phyloP scores from a whole-genome alignment of 2,797 vertebrate genomes.

The Sebastes minor region DNA sequence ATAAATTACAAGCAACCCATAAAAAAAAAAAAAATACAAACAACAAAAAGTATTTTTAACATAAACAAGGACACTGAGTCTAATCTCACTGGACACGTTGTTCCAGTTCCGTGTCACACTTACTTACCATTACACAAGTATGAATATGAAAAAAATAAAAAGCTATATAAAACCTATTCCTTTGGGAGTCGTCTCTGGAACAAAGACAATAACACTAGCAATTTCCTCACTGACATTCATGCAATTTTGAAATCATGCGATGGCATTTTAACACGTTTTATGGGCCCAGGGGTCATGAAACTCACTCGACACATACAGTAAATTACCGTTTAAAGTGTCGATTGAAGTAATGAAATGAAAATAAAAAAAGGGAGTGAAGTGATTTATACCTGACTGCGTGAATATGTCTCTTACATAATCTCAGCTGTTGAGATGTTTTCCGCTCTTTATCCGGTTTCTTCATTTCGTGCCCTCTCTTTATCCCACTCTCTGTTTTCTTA shows the following conservation, averaged over 20 bases:
- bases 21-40: not conserved
- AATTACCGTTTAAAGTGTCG: constrained; percentile 48
- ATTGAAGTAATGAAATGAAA: constrained; percentile 31
- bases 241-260: constrained; percentile 40
- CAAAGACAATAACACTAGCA: constrained; percentile 55
- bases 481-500: not conserved
- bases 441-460: not conserved
- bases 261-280: constrained; percentile 53
- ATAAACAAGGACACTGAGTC: constrained; percentile 62
- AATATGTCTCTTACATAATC: constrained; percentile 15
- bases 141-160: constrained; percentile 40
- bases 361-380: constrained; percentile 13
- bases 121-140: constrained; percentile 51
- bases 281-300: constrained; percentile 39
- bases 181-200: constrained; percentile 42
- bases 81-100: constrained; percentile 62
- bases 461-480: not conserved
- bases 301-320: constrained; percentile 6
- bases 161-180: constrained; percentile 65
- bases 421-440: not conserved
- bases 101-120: constrained; percentile 64
- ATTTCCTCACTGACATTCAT: constrained; percentile 67
- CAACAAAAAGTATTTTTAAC: constrained; percentile 36
- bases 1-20: constrained; percentile 25
- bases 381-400: constrained; percentile 31